Evolutionary conservation across 2,113 vertebrate genomes (phyloP).

Genomic region (Gracilinanus agilis): DNA sequence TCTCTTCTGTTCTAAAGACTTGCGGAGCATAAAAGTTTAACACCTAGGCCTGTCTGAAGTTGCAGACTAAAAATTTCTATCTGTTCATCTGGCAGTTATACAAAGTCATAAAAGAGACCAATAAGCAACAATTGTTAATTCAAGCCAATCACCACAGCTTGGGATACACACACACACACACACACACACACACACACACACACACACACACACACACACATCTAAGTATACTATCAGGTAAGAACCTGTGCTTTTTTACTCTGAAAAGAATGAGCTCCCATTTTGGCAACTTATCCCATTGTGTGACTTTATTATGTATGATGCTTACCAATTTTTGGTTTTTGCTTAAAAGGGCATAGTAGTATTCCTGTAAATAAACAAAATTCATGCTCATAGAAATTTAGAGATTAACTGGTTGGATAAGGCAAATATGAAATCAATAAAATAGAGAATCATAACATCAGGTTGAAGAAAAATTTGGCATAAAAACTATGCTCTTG

Average conservation of each 20-base stretch:
- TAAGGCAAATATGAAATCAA: not conserved
- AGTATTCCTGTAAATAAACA: not conserved
- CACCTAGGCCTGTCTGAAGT: not conserved
- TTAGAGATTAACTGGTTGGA: not conserved
- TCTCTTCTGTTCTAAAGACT: not conserved
- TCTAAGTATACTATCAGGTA: constrained; percentile 3
- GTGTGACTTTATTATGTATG: not conserved
- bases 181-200: too few relatives aligned
- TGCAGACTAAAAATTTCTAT: not conserved
- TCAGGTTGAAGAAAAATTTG: not conserved
- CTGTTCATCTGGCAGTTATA: not conserved
- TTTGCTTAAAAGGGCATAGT: not conserved
- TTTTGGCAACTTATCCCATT: constrained; percentile 18
- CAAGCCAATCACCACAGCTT: not conserved
- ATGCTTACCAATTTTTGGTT: not conserved
- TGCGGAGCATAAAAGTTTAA: not conserved
- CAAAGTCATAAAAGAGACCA: constrained; percentile 2
- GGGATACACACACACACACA: not conserved
- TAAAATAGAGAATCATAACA: not conserved
- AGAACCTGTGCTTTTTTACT: not conserved
- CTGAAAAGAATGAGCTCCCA: not conserved
- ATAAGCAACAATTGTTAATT: not conserved
- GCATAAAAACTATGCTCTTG: not conserved
- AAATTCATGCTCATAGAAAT: not conserved
- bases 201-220: too few relatives aligned